Conservation (phyloP, 2,797 vertebrate genomes). For the Acipenser transmontanus region DNA sequence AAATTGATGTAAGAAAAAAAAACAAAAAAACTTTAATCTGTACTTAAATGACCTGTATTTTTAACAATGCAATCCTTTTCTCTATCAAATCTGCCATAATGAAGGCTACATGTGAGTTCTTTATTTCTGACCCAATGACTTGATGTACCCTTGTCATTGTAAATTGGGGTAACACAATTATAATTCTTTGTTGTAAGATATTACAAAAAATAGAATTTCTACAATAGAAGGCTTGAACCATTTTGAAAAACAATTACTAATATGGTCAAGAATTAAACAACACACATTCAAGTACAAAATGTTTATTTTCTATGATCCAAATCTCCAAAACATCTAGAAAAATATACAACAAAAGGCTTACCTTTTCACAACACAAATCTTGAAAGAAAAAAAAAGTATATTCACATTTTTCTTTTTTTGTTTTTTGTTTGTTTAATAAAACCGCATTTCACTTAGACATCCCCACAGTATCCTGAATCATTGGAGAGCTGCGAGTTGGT, state of each 20-base stretch:
- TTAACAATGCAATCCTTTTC: too few species aligned
- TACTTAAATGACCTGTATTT: too few species aligned
- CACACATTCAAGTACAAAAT: constrained; percentile 57
- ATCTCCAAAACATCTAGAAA: constrained; percentile 78
- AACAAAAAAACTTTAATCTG: too few species aligned
- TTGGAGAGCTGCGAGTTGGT: constrained; percentile 88
- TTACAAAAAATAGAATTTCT: not conserved
- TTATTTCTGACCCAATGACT: too few species aligned
- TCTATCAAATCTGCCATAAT: too few species aligned
- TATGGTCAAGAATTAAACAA: constrained; percentile 12
- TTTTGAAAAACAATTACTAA: not conserved
- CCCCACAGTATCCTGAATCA: constrained; percentile 90
- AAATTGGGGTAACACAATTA: not conserved
- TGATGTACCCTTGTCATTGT: too few species aligned
- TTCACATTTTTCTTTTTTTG: constrained; percentile 47
- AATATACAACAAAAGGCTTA: constrained; percentile 75
- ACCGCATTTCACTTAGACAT: constrained; percentile 52
- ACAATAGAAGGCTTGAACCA: not conserved
- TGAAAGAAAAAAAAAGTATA: constrained; percentile 42
- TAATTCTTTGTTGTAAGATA: not conserved
- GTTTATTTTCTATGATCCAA: constrained; percentile 68
- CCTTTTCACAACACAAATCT: constrained; percentile 61
- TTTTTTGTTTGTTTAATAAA: constrained; percentile 40
- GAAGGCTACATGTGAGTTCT: too few species aligned
- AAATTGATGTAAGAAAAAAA: too few species aligned